Percentiles rank a stretch among this genome's conserved stretches.
phyloP scores from a whole-genome alignment of 2,888 invertebrate genomes.

The Eristalinus aeneus region DNA sequence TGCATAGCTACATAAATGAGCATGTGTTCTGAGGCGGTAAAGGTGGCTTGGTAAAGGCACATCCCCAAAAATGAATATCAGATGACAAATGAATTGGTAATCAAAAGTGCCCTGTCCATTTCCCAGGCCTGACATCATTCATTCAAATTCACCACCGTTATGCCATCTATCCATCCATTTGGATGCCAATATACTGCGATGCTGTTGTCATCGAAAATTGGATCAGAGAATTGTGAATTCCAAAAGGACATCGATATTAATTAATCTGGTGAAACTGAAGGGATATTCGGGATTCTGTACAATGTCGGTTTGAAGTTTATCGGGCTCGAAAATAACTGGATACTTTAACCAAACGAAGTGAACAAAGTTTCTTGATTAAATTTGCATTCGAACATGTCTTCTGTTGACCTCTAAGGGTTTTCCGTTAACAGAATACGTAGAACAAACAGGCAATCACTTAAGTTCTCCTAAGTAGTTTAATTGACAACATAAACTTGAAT shows the following conservation, averaged over 20 bases:
- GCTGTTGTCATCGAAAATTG: conserved; percentile 67
- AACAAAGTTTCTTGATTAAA: conserved; percentile 70
- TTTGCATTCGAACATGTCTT: conserved; percentile 61
- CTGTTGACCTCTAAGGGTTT: conserved; percentile 63
- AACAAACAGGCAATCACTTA: conserved; percentile 30
- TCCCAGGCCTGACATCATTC: conserved; percentile 53
- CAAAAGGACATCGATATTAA: conserved; percentile 71
- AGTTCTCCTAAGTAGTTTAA: conserved; percentile 1
- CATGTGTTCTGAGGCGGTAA: conserved; percentile 4
- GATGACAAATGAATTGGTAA: conserved; percentile 71
- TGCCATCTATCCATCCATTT: conserved; percentile 56
- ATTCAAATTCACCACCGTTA: conserved; percentile 58
- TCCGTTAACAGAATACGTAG: conserved; percentile 37
- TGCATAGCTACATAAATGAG: background rate
- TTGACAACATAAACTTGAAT: background rate
- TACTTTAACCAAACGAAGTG: conserved; percentile 57
- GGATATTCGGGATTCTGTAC: conserved; percentile 57
- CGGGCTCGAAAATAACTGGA: conserved; percentile 31
- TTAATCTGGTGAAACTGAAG: conserved; percentile 67
- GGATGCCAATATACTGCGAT: conserved; percentile 39
- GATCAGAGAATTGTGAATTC: conserved; percentile 70
- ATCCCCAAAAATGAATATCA: conserved; percentile 68
- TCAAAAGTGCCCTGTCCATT: conserved; percentile 63
- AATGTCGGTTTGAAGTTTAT: conserved; percentile 39
- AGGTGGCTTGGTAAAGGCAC: conserved; percentile 40